phyloP scores from a whole-genome alignment of 2,113 vertebrate genomes.

The Prinia subflava region DNA sequence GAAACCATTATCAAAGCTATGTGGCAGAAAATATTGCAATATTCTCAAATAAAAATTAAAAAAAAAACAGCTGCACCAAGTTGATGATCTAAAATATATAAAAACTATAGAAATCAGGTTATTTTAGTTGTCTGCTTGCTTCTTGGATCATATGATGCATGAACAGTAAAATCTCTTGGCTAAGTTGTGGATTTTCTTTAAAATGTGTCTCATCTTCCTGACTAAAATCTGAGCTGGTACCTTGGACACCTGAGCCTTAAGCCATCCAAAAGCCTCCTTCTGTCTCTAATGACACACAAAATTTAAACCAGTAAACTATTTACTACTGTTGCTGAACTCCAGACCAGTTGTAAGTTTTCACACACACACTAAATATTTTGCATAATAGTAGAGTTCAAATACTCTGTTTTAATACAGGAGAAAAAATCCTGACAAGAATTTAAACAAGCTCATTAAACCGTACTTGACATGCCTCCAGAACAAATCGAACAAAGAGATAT shows the following conservation, averaged over 20 bases:
- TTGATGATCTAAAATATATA: neutral
- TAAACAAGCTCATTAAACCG: neutral
- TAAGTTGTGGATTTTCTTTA: neutral
- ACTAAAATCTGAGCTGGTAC: neutral
- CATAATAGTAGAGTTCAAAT: neutral
- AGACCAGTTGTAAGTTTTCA: neutral
- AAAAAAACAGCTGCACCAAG: neutral
- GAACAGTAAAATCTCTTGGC: neutral
- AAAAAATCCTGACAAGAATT: neutral
- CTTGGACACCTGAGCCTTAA: neutral
- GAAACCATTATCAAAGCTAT: neutral
- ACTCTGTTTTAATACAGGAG: neutral
- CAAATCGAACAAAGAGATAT: neutral
- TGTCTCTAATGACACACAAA: neutral
- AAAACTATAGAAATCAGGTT: neutral
- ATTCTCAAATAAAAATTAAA: neutral
- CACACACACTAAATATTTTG: neutral
- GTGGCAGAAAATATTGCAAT: neutral
- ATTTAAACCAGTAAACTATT: neutral
- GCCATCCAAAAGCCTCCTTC: neutral
- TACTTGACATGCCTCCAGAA: neutral
- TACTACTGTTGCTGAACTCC: neutral
- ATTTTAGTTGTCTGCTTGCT: neutral
- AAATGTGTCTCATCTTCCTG: neutral
- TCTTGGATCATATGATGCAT: neutral